A percentile compares a stretch with the other conserved stretches of the same genome.
Evolutionary conservation across 2,888 invertebrate species (phyloP).

Genomic region (Lordiphosa fenestrarum): DNA sequence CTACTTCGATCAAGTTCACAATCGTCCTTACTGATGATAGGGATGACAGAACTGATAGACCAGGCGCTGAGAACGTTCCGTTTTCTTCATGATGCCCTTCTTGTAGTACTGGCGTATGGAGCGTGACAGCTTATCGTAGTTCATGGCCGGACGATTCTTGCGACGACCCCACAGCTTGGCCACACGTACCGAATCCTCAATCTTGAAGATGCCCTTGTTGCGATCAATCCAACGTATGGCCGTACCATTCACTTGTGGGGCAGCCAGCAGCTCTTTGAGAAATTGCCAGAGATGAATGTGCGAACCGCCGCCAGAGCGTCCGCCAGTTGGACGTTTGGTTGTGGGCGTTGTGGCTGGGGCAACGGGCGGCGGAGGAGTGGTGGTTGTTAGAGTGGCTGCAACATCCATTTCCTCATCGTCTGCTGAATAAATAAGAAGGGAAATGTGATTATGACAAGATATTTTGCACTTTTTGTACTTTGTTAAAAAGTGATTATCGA

Average conservation of each 20-base stretch:
- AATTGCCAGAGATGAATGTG: slow-evolving; percentile 99
- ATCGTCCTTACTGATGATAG: slow-evolving; percentile 86
- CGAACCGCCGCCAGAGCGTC: slow-evolving; percentile 84
- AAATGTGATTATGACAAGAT: not conserved
- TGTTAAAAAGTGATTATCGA: no score
- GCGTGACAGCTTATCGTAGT: slow-evolving; percentile 98
- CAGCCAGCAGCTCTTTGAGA: slow-evolving; percentile 94
- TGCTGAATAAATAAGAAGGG: slow-evolving; percentile 27
- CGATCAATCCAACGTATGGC: slow-evolving; percentile 99
- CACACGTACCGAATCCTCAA: slow-evolving; percentile 98
- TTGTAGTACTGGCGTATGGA: slow-evolving; percentile 99
- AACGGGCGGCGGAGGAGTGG: slow-evolving; percentile 27
- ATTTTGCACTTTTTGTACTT: not conserved
- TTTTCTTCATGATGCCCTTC: slow-evolving; percentile 99
- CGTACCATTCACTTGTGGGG: slow-evolving; percentile 93
- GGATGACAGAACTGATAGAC: slow-evolving; percentile 99
- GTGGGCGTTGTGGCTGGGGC: slow-evolving; percentile 45
- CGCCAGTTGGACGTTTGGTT: slow-evolving; percentile 50
- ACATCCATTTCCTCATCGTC: slow-evolving; percentile 80
- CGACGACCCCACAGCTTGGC: slow-evolving; percentile 99
- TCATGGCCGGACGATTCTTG: slow-evolving; percentile 99
- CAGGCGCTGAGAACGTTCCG: slow-evolving; percentile 97
- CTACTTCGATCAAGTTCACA: slow-evolving; percentile 24
- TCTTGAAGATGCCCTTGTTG: slow-evolving; percentile 97
- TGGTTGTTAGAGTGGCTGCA: slow-evolving; percentile 23